phyloP scores from a whole-genome alignment of 2,888 invertebrate species.

The Lithophane socia region DNA sequence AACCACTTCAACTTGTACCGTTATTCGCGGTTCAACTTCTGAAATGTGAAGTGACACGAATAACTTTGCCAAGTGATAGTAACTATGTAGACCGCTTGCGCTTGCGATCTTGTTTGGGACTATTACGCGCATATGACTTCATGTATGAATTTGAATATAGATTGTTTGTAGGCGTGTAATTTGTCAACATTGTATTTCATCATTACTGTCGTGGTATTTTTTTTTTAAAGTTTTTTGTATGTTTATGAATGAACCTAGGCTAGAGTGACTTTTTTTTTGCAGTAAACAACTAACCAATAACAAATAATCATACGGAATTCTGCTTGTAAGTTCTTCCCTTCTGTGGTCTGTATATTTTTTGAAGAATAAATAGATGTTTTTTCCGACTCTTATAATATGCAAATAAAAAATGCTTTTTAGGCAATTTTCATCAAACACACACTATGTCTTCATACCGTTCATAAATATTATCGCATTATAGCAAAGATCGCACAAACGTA shows the following conservation, averaged over 20 bases:
- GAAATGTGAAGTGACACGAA: conserved; percentile 79
- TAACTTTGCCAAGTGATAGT: conserved; percentile 79
- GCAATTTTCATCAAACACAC: neutral
- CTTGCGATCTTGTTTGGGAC: conserved; percentile 58
- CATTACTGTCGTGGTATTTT: neutral
- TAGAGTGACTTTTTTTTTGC: neutral
- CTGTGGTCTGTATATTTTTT: neutral
- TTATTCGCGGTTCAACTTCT: conserved; percentile 71
- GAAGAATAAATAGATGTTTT: neutral
- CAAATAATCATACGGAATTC: neutral
- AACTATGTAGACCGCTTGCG: conserved; percentile 68
- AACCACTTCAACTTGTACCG: conserved; percentile 79
- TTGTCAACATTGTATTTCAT: neutral
- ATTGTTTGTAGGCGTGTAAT: conserved; percentile 6
- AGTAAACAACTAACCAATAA: neutral
- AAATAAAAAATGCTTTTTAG: neutral
- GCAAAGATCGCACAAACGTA: neutral
- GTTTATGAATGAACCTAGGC: neutral
- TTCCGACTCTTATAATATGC: neutral
- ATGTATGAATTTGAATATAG: conserved; percentile 26
- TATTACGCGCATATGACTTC: conserved; percentile 32
- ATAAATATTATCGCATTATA: neutral
- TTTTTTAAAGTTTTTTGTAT: neutral
- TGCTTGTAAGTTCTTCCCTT: neutral
- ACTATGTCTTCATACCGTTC: neutral